phyloP scores from a whole-genome alignment of 2,888 invertebrate species.

The Tenthredo notha region DNA sequence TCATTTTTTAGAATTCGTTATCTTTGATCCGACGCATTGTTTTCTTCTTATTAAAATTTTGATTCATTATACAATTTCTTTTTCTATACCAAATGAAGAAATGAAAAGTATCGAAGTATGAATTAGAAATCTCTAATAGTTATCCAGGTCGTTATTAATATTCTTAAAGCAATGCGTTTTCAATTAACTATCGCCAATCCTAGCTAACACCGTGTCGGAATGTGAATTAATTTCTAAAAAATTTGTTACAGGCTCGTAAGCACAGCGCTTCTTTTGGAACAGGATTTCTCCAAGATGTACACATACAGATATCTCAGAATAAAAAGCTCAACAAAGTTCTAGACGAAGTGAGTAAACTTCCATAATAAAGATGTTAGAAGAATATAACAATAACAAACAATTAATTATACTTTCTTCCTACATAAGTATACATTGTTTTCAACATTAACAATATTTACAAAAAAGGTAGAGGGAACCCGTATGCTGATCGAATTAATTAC shows the following conservation, averaged over 20 bases:
- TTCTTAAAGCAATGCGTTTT: neutral
- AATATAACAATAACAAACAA: conserved; percentile 8
- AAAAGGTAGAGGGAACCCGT: conserved; percentile 75
- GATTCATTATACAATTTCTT: neutral
- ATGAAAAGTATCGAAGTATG: neutral
- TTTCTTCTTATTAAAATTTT: neutral
- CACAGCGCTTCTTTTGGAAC: conserved; percentile 67
- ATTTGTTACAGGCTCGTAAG: conserved; percentile 58
- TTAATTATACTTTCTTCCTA: conserved; percentile 2
- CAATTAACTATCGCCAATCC: neutral
- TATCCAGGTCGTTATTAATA: neutral
- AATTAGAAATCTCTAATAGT: neutral
- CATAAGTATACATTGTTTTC: neutral
- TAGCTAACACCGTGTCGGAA: neutral
- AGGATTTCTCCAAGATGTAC: conserved; percentile 71
- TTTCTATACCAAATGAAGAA: conserved; percentile 4
- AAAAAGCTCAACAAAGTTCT: conserved; percentile 72
- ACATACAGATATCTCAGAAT: conserved; percentile 68
- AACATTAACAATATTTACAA: conserved; percentile 31
- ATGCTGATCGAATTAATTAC: conserved; percentile 72
- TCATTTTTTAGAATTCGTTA: neutral
- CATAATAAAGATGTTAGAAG: neutral
- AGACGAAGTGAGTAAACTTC: conserved; percentile 69
- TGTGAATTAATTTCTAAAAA: neutral
- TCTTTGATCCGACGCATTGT: neutral